Conservation (phyloP, 2,113 vertebrate species). For the Protobothrops flavoviridis region DNA sequence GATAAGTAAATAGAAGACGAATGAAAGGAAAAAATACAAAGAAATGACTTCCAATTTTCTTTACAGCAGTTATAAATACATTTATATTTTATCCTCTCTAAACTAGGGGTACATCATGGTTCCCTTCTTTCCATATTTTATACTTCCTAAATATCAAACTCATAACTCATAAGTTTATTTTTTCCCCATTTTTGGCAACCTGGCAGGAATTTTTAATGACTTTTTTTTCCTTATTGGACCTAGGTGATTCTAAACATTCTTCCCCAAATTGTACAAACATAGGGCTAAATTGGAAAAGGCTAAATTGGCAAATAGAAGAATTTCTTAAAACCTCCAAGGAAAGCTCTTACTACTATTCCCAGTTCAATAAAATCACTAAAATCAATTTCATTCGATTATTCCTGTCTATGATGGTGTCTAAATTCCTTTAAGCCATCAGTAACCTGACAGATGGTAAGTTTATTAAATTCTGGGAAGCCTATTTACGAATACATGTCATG, state of each 20-base stretch:
- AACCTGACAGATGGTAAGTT: not conserved
- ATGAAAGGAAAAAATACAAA: not conserved
- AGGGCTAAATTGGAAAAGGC: not conserved
- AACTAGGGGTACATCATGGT: too few species aligned
- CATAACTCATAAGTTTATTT: not conserved
- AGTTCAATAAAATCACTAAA: not conserved
- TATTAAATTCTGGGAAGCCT: not conserved
- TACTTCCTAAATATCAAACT: not conserved
- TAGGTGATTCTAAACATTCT: not conserved
- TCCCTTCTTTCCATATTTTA: not conserved
- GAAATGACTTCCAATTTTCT: not conserved
- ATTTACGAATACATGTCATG: not conserved
- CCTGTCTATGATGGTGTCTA: not conserved
- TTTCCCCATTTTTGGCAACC: not conserved
- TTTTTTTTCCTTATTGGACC: not conserved
- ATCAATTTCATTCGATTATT: not conserved
- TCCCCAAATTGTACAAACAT: not conserved
- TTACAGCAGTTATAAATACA: not conserved
- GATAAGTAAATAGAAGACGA: not conserved
- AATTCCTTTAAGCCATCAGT: not conserved
- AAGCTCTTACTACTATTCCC: not conserved
- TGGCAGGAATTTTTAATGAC: not conserved
- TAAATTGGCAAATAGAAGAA: not conserved
- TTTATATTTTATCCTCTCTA: not conserved
- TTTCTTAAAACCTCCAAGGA: not conserved